Evolutionary conservation across 2,888 invertebrate species (phyloP).

Genomic region (Acanthoscelides obtectus): DNA sequence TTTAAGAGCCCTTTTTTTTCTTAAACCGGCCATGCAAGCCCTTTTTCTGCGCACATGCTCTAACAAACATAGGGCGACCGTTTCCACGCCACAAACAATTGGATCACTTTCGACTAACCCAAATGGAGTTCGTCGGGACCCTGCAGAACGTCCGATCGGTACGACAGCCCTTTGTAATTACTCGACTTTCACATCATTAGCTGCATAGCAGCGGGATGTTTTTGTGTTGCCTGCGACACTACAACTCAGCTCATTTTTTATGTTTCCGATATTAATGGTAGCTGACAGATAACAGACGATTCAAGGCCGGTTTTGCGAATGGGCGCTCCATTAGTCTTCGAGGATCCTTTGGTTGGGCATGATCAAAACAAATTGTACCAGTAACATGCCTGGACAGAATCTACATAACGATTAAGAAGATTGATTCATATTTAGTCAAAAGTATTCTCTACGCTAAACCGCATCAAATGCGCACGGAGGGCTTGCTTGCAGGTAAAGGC

Average conservation of each 20-base stretch:
- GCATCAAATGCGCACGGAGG: no score
- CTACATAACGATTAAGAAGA: no score
- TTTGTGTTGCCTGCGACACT: slow-evolving; percentile 4
- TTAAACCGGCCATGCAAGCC: no score
- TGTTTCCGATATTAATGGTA: neutral
- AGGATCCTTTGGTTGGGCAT: neutral
- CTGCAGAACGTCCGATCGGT: slow-evolving; percentile 1
- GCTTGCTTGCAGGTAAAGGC: no score
- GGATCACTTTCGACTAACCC: neutral
- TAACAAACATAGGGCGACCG: neutral
- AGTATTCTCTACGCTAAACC: no score
- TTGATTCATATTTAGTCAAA: no score
- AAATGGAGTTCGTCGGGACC: slow-evolving; percentile 5
- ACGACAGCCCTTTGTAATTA: slow-evolving; percentile 14
- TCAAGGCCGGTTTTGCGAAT: neutral
- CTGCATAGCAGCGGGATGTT: slow-evolving; percentile 11
- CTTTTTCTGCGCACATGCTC: neutral
- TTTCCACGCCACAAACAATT: neutral
- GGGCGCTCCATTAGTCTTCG: neutral
- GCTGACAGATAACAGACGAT: neutral
- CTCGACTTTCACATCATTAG: slow-evolving; percentile 15
- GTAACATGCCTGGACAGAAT: no score
- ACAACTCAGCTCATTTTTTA: neutral
- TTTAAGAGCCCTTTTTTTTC: no score
- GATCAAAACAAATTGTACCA: neutral